phyloP scores from a whole-genome alignment of 2,797 vertebrate genomes.

The Alcedo quadribrachys region DNA sequence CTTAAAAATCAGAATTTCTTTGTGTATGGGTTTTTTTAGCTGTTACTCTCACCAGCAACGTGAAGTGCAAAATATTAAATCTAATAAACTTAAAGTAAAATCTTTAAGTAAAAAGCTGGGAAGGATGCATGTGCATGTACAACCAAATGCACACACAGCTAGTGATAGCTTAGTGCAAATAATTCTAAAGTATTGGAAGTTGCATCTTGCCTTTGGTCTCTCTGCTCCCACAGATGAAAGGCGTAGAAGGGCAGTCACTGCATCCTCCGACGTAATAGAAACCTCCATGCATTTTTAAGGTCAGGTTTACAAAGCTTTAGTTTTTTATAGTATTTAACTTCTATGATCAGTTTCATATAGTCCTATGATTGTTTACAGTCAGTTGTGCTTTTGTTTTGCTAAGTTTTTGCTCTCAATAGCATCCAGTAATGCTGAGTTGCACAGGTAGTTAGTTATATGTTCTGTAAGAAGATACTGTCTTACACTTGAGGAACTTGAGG shows the following conservation, averaged over 20 bases:
- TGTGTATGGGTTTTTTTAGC: background rate
- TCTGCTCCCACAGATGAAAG: background rate
- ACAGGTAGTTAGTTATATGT: accelerated
- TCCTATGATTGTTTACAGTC: background rate
- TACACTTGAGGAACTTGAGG: background rate
- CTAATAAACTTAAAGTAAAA: background rate
- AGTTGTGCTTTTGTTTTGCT: background rate
- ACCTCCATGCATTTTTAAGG: background rate
- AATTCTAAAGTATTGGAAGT: background rate
- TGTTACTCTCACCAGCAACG: background rate
- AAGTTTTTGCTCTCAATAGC: background rate
- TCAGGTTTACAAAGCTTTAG: background rate
- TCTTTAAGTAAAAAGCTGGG: background rate
- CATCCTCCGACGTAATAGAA: background rate
- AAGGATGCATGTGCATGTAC: accelerated
- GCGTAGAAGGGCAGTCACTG: background rate
- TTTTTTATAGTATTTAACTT: background rate
- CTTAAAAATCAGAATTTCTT: background rate
- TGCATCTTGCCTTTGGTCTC: background rate
- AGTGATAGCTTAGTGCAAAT: background rate
- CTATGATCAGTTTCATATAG: background rate
- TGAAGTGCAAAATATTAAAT: background rate
- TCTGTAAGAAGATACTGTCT: background rate
- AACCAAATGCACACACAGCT: background rate
- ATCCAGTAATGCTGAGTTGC: background rate